A percentile compares a stretch with the other conserved stretches of the same genome.
phyloP scores from a whole-genome alignment of 2,888 invertebrate genomes.

The Amblyjoppa fuscipennis region DNA sequence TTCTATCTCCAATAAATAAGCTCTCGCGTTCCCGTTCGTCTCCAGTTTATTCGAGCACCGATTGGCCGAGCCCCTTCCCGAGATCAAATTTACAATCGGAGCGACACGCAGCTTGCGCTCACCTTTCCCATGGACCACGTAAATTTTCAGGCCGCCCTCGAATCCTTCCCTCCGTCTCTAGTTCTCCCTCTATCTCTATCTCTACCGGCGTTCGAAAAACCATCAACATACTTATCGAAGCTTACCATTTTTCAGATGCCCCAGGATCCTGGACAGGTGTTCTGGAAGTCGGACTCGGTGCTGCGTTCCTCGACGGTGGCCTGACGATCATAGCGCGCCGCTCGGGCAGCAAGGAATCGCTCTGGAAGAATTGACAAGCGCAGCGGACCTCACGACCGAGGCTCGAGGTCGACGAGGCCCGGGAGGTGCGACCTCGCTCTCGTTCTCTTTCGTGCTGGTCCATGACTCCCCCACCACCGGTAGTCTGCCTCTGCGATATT shows the following conservation, averaged over 20 bases:
- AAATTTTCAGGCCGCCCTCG: not conserved
- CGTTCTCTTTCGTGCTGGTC: constrained; percentile 84
- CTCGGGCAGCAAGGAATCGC: constrained; percentile 92
- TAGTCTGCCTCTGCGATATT: constrained; percentile 24
- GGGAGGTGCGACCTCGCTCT: constrained; percentile 90
- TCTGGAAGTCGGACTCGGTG: constrained; percentile 70
- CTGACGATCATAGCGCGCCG: constrained; percentile 90
- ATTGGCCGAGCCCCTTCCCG: constrained; percentile 62
- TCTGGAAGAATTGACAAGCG: constrained; percentile 94
- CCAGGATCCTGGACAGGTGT: constrained; percentile 32
- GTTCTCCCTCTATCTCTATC: not conserved
- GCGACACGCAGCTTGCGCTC: constrained; percentile 11
- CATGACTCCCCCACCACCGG: constrained; percentile 87
- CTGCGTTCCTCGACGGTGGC: constrained; percentile 88
- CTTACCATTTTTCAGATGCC: constrained; percentile 61
- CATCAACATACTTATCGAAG: constrained; percentile 11
- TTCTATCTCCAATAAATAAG: constrained; percentile 32
- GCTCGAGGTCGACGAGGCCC: constrained; percentile 88
- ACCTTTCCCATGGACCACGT: not conserved
- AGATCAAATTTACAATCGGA: constrained; percentile 7
- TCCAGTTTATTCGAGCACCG: constrained; percentile 48
- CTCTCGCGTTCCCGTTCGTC: constrained; percentile 7
- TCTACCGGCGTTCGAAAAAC: not conserved
- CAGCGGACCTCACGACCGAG: constrained; percentile 92
- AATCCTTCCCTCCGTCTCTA: not conserved